A percentile compares a stretch with the other conserved stretches of the same genome.
Evolutionary conservation across 2,113 vertebrate genomes (phyloP).

Genomic region (Python bivittatus): DNA sequence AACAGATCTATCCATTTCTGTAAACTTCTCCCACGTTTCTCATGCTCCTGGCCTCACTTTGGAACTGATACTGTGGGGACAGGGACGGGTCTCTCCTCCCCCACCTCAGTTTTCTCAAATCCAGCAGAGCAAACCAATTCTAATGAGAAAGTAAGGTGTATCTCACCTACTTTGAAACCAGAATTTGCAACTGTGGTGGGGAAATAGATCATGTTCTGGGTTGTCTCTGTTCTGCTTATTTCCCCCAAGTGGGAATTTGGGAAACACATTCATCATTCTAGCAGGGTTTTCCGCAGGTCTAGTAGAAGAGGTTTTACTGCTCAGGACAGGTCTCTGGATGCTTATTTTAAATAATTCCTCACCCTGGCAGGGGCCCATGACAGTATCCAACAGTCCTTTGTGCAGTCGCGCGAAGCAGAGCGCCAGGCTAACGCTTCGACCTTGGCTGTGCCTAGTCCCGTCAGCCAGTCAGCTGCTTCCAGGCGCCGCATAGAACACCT

Average conservation of each 20-base stretch:
- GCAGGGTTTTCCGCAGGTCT: neutral
- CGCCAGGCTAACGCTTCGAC: conserved; percentile 79
- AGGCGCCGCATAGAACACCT: conserved; percentile 80
- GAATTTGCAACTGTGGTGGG: neutral
- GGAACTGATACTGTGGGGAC: too few relatives aligned
- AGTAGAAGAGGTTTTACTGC: neutral
- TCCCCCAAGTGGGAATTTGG: neutral
- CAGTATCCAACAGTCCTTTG: conserved; percentile 85
- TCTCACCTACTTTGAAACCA: neutral
- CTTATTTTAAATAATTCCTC: neutral
- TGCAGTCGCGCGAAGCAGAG: conserved; percentile 83
- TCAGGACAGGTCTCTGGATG: neutral
- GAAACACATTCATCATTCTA: neutral
- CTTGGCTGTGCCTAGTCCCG: conserved; percentile 73
- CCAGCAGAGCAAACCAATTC: neutral
- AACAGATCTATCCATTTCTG: too few relatives aligned
- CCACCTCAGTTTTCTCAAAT: neutral
- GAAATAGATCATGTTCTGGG: neutral
- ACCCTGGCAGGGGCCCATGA: conserved; percentile 86
- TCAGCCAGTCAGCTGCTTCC: conserved; percentile 81
- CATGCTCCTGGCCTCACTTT: too few relatives aligned
- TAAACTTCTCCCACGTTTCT: too few relatives aligned
- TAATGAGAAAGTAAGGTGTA: neutral
- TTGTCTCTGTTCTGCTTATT: neutral
- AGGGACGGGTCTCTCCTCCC: too few relatives aligned